Base-by-base conservation (phyloP, 2,888 invertebrate genomes). In the Apamea epomidion region DNA sequence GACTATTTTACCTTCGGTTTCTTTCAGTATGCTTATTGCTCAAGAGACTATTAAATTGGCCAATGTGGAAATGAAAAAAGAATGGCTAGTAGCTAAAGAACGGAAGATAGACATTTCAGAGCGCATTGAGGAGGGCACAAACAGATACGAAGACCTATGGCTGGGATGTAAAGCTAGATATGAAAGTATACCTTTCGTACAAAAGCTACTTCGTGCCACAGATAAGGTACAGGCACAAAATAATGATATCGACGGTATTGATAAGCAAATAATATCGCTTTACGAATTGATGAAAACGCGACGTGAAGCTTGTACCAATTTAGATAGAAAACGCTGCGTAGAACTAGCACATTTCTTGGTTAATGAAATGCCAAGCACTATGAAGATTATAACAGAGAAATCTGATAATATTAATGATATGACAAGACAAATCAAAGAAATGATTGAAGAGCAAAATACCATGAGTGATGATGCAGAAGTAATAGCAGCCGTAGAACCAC, bases 121-220 rank as follows among this genome's bases (percentile, higher is more conserved):
- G 78, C 92, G 93, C 67, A 90, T 94, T 7, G 87, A 90, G 48
- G 88, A 84, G 14, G 94, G 94, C 18, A 93, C 93, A 87, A 93
- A 92, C 70, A 95, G 94, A 87, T 95, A 96, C 85, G 95, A 96
- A 87, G 88, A 92, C 2, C 77, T 95, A 29, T 96, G 97, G 96
- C 42, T 91, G 58, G 86, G 91, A 76, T 91, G 93, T 76, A 95
- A 96, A 88, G 90, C 84, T 58, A 91, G 94, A 89, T 96, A 93
- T 84, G 95, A 96, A 90, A 95, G 92, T 81, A 92, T 96, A 78
- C 94, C 94, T 58, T 93, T 91, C 74, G 94, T 96, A n/a, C 92
- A 95, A 88, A 92, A 92, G 74, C 89, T 93, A 81, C 82, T 94
- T 0, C 83, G 92, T 76, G 88, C 88, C 25, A 91, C 86, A 82